Evolutionary conservation across 2,113 vertebrate species (phyloP), one percentile per base, ranked within the genome.

Genomic region (Scolopax mira): DNA sequence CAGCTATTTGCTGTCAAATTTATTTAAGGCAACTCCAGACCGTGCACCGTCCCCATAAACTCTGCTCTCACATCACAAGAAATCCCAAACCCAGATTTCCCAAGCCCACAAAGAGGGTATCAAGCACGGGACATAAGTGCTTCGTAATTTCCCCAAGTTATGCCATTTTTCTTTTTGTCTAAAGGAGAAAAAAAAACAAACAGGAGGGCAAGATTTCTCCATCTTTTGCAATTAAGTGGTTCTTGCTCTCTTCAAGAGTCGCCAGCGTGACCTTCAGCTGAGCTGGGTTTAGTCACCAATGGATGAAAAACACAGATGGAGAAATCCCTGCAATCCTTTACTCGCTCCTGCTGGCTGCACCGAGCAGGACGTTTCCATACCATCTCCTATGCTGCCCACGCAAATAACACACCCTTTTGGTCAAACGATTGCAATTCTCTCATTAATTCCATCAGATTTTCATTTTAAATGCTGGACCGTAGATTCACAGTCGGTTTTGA

Each of bases 391-490:
- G 19, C 46, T 27, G 7, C 52, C 44, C 71, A 33, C 8, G 1
- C 65, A 42, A 62, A 58, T 1, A 49, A 39, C 44, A 35, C 48
- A 44, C 65, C 17, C 5, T 4, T 44, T 23, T 11, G 14, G 14
- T 7, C 31, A 28, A 27, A 6, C 0, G 5, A 70, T 14, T 3
- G 1, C 7, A 41, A 48, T 28, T 2, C 79, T 28, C 28, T 8
- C 54, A 6, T 18, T 8, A 49, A 54, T 33, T 16, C 24, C 33
- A 7, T 0, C 2, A 0, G 3, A 23, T 13, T 25, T 35, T 11
- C 4, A 27, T 37, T 42, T 10, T 0, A 24, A 37, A 27, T 1
- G 19, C 10, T 14, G 30, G 46, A 9, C 39, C 44, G 35, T 2
- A 42, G 39, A 13, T 28, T 1, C 24, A 12, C 72, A 55, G 65